Evolutionary conservation across 2,888 invertebrate species (phyloP), one percentile per base, ranked within the genome.

Genomic region (Lissonota sp.): DNA sequence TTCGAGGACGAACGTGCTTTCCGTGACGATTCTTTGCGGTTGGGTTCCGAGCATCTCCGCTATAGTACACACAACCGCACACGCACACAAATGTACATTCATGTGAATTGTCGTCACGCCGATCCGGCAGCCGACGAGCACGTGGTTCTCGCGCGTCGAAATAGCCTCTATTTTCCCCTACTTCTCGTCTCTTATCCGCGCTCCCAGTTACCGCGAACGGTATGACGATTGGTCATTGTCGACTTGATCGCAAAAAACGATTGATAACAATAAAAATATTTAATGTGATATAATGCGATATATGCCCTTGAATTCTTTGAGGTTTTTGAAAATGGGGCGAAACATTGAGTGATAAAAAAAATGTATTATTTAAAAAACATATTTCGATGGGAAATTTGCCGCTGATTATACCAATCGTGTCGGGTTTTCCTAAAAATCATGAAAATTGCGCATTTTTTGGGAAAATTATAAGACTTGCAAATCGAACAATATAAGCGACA

Each of bases 81-180:
- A 44, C 10, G 10, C 10, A 44, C 10, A 44, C 10, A 44, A 8
- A 44, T 53, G 5, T 37, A 6, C 6, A 51, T 44, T 72, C 83
- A 4, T 26, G 83, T 67, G 57, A n/a, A 49, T 55, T 14, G 10
- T 69, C 80, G 71, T 62, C 57, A 69, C 26, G 26, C 46, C 71
- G 46, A 49, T 66, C 60, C 63, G 83, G 71, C 87, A 88, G 85
- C 69, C 87, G 86, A 66, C 75, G 82, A 88, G 88, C 90, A 90
- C 90, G 90, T 90, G 90, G 87, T 75, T 75, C 72, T 12, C 83
- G 55, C 42, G 37, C 42, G 62, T 88, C 64, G 86, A 87, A 88
- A 88, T 87, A 88, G 82, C 85, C 39, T 37, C 44, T 60, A 66
- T 76, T 55, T 14, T 16, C 62, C 16, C 73, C 44, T 26, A 49